Base-by-base conservation (phyloP, 2,113 vertebrate species). In the Eonycteris spelaea region DNA sequence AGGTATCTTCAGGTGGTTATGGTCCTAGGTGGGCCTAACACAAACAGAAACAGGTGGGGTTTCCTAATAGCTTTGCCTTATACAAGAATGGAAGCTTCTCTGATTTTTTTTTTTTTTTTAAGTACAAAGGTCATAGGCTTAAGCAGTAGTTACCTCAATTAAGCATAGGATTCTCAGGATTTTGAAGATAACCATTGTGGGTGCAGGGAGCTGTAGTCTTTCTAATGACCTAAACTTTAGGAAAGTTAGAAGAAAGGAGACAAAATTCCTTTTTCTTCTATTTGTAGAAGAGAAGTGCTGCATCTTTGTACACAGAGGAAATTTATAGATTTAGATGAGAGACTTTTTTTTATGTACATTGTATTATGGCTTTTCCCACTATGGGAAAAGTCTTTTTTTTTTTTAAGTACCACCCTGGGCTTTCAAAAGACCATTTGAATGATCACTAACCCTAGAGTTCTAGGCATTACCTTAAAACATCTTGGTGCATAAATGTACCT, bases 401-500 rank as follows among this genome's bases (percentile, higher is more conserved):
- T 63, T 86, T 73, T 61, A 18, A 40, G 35, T 80, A 51, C 45
- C 22, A 57, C 45, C 61, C 45, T 93, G 70, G 14, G 10, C 63
- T 95, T 95, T 94, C 78, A 87, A 75, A 88, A 40, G 71, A 74
- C 40, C 77, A 3, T 21, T 80, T 90, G 45, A 95, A 22, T 92
- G 33, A 57, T 88, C 75, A 61, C 71, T 87, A 90, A 48, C 38
- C 51, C 40, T 93, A 55, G 70, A 63, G 26, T 51, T 88, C 57
- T 84, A 53, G 73, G 18, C 88, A 21, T 95, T 88, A 77, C 45
- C 38, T 95, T 90, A 82, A 61, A 59, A 91, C 67, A 65, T 90
- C 51, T 78, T 85, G 45, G 67, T 84, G 40, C 45, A 40, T 73
- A 90, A 63, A 51, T 85, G 43, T 89, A 74, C 80, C 79, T 4